Percentiles rank a stretch among this genome's conserved stretches.
Conservation (phyloP, 1,140 invertebrate species). For the Caenorhabditis briggsae region DNA sequence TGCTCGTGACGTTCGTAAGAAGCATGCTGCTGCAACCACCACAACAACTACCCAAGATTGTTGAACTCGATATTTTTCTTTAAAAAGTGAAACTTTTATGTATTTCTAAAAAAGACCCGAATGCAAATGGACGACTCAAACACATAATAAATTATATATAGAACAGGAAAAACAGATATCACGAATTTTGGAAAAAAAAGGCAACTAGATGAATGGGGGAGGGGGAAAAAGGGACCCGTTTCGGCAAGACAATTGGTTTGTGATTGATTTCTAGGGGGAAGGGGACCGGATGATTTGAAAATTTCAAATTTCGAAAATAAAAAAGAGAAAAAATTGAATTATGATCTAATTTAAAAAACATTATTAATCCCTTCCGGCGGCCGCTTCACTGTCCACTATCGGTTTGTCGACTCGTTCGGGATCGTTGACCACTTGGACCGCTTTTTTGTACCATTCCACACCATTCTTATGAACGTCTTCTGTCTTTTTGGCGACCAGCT, state of each 20-base stretch:
- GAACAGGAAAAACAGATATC: background rate
- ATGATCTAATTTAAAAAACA: background rate
- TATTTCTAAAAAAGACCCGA: background rate
- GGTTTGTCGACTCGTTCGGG: slow-evolving; percentile 70
- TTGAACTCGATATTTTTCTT: background rate
- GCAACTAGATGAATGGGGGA: background rate
- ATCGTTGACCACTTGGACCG: slow-evolving; percentile 74
- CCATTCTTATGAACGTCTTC: slow-evolving; percentile 79
- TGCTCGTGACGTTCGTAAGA: background rate
- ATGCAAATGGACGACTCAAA: background rate
- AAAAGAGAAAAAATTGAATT: background rate
- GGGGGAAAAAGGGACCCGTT: background rate
- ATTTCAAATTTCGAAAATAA: background rate
- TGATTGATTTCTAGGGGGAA: too few relatives aligned
- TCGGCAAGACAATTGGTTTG: background rate
- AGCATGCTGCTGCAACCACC: background rate
- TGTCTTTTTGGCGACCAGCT: slow-evolving; percentile 87
- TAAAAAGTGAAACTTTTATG: background rate
- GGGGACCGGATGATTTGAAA: too few relatives aligned
- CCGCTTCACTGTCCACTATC: slow-evolving; percentile 11
- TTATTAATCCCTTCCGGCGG: too few relatives aligned
- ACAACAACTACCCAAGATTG: background rate
- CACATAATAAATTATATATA: background rate
- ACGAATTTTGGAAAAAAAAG: background rate
- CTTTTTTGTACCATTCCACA: slow-evolving; percentile 79